Evolutionary conservation across 2,888 invertebrate species (phyloP).

Genomic region (Sialis lutaria): DNA sequence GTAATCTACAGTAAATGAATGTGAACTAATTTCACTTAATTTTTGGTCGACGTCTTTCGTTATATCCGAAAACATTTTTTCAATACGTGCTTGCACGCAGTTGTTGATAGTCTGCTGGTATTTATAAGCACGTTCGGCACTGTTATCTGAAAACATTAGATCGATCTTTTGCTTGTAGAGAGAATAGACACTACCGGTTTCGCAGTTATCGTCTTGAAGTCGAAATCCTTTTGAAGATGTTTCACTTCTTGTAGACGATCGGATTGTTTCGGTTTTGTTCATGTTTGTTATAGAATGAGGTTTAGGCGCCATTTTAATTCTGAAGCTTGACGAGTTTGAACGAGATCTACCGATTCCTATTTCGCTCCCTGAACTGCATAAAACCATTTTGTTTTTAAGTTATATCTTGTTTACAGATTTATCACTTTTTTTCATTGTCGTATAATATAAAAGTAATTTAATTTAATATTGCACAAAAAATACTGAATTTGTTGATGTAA

Average conservation of each 20-base stretch:
- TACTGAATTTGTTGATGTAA: too few species aligned
- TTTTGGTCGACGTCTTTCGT: slow-evolving; percentile 38
- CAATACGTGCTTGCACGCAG: slow-evolving; percentile 71
- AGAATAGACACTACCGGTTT: slow-evolving; percentile 32
- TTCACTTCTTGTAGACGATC: slow-evolving; percentile 12
- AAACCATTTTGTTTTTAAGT: slow-evolving; percentile 2
- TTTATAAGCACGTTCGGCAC: slow-evolving; percentile 11
- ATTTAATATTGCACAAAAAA: too few species aligned
- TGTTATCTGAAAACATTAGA: slow-evolving; percentile 57
- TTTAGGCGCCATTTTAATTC: slow-evolving; percentile 3
- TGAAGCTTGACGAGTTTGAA: not conserved
- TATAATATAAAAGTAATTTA: too few species aligned
- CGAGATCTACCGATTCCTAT: not conserved
- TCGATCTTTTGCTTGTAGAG: slow-evolving; percentile 73
- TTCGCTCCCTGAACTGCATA: slow-evolving; percentile 1
- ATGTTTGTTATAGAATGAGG: slow-evolving; percentile 3
- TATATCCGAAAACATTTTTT: slow-evolving; percentile 66
- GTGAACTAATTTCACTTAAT: slow-evolving; percentile 27
- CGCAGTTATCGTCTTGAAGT: slow-evolving; percentile 18
- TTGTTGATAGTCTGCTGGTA: slow-evolving; percentile 33
- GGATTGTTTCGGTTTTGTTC: not conserved
- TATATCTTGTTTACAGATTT: not conserved
- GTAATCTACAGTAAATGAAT: slow-evolving; percentile 54
- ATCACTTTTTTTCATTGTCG: not conserved
- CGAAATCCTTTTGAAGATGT: slow-evolving; percentile 19